Base-by-base conservation (phyloP, 2,113 vertebrate species). In the Grus americana region DNA sequence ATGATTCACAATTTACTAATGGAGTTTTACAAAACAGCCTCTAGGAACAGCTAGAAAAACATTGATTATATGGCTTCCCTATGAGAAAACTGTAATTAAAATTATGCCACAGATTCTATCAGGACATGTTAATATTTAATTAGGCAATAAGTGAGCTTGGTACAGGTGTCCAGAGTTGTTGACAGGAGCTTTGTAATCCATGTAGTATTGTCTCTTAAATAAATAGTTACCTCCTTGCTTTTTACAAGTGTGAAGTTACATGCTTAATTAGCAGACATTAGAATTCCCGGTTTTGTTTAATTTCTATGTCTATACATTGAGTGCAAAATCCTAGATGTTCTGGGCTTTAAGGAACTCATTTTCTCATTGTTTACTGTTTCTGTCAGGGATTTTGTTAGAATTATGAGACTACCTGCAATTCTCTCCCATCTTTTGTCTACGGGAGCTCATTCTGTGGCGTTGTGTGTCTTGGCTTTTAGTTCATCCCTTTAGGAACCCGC, bases 31-130 rank as follows among this genome's bases (percentile, higher is more conserved):
- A 70, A 88, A 97, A 86, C 78, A 79, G 79, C 95, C 82, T 96
- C 92, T 91, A 96, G 96, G 75, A 98, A 81, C 84, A 91, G 88
- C 65, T 96, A 93, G 95, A 96, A 97, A 97, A 93, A 86, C 96
- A 93, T 97, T 95, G 95, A 95, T 97, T 91, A 79, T 93, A 57
- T 70, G 79, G 29, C 91, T 97, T 98, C 91, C 96, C 88, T 97
- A 74, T 94, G 90, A 98, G 97, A 84, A 97, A 97, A 90, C 93
- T 78, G 73, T 97, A 96, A 97, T 97, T 97, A 97, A 95, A 97
- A 97, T 96, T 90, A 92, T 92, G 91, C 73, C 70, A 92, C 63
- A 95, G 91, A 95, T 97, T 97, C 95, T 97, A 91, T 97, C 94
- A 96, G 93, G 92, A 96, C 76, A 74, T 94, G 93, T 97, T 97